Conservation (phyloP, 92 coral and sea anemone genomes). For the Parazoanthus darwini region DNA sequence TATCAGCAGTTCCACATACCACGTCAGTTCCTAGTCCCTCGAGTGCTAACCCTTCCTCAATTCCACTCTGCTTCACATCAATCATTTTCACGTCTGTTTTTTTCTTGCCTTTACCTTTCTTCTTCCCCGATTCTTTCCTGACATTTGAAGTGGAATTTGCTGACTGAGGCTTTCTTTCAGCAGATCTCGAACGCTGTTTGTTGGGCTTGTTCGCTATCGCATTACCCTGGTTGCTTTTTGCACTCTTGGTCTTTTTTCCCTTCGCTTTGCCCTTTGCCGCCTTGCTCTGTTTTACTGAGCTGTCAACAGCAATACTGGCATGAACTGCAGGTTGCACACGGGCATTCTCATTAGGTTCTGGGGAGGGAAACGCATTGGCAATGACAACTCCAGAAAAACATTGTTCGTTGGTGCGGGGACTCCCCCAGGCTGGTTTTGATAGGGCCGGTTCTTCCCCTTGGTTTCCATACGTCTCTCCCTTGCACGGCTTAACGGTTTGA, state of each 20-base stretch:
- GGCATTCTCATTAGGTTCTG: constrained; percentile 70
- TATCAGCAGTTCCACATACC: constrained; percentile 54
- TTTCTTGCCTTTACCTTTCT: constrained; percentile 48
- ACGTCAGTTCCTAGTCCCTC: constrained; percentile 29
- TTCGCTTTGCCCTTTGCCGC: constrained; percentile 37
- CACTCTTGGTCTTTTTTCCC: constrained; percentile 47
- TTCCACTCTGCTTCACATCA: constrained; percentile 71
- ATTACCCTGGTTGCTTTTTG: constrained; percentile 43
- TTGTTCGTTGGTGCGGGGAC: constrained; percentile 32
- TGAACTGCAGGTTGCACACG: constrained; percentile 43
- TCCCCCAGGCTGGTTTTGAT: constrained; percentile 49
- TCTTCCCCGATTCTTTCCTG: constrained; percentile 58
- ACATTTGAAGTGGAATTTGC: background rate
- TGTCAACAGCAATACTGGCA: constrained; percentile 36
- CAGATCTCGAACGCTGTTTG: constrained; percentile 13
- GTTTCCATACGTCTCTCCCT: background rate
- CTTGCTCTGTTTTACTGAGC: constrained; percentile 36
- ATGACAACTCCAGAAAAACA: constrained; percentile 59
- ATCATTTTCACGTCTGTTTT: constrained; percentile 60
- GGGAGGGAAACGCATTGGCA: constrained; percentile 89
- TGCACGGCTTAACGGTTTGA: background rate
- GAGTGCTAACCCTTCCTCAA: constrained; percentile 24
- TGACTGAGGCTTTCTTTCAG: constrained; percentile 10
- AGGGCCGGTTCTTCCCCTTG: constrained; percentile 14
- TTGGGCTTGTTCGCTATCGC: constrained; percentile 14